Evolutionary conservation across 2,888 invertebrate genomes (phyloP).

Genomic region (Acrobeloides nanus): DNA sequence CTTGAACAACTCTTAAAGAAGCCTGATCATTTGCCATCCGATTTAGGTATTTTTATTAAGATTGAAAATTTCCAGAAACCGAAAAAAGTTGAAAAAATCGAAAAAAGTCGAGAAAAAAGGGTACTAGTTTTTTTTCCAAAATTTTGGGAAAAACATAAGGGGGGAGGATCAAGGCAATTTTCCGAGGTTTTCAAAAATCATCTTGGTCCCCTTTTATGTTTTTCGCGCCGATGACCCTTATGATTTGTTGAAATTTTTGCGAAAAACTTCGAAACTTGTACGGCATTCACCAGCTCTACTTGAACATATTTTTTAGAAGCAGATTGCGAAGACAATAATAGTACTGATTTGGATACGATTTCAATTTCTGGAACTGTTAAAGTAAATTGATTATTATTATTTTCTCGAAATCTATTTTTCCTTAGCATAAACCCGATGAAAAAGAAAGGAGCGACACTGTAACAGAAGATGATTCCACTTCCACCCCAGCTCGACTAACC

Average conservation of each 20-base stretch:
- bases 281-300: too few relatives aligned
- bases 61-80: too few relatives aligned
- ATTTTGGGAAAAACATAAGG: too few relatives aligned
- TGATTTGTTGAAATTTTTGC: background rate
- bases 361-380: slow-evolving; percentile 26
- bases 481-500: slow-evolving; percentile 4
- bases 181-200: too few relatives aligned
- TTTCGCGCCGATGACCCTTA: background rate
- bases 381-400: slow-evolving; percentile 16
- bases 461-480: background rate
- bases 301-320: slow-evolving; percentile 11
- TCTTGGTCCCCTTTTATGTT: too few relatives aligned
- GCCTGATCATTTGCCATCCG: slow-evolving; percentile 19
- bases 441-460: background rate
- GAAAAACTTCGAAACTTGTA: too few relatives aligned
- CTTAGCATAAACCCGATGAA: background rate
- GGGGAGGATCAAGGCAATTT: too few relatives aligned
- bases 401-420: background rate
- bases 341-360: slow-evolving; percentile 24
- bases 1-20: slow-evolving; percentile 18
- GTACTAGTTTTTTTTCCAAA: too few relatives aligned
- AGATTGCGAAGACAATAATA: slow-evolving; percentile 29
- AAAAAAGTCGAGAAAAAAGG: too few relatives aligned
- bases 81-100: too few relatives aligned
- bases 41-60: slow-evolving; percentile 11